Evolutionary conservation across 2,888 invertebrate species (phyloP).

Genomic region (Cosmia trapezina): DNA sequence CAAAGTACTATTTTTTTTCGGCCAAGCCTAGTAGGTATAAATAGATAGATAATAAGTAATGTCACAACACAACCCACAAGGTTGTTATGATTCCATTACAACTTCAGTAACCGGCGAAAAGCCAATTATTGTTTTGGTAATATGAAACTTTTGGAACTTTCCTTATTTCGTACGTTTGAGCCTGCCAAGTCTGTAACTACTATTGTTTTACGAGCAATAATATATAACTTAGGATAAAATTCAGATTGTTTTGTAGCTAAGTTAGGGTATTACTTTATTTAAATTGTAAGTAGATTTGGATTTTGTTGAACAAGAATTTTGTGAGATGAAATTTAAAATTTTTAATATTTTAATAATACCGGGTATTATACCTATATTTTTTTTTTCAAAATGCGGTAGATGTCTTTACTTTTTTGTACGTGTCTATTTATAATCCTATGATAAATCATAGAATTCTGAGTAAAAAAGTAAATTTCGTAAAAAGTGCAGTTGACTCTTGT

Average conservation of each 20-base stretch:
- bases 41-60: background rate
- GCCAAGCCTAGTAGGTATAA: no score
- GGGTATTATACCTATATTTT: no score
- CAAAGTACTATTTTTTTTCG: no score
- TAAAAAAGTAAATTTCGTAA: no score
- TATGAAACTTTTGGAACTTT: conserved; percentile 37
- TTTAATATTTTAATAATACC: no score
- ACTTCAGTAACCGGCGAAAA: conserved; percentile 17
- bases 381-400: no score
- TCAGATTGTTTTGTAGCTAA: conserved; percentile 3
- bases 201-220: conserved; percentile 16
- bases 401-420: no score
- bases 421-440: no score
- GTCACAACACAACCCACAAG: background rate
- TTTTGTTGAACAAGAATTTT: background rate
- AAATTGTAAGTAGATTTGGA: background rate
- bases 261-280: background rate
- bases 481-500: no score
- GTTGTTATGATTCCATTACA: conserved; percentile 40
- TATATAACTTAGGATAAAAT: conserved; percentile 11
- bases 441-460: no score
- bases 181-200: conserved; percentile 9
- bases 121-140: conserved; percentile 36
- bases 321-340: no score
- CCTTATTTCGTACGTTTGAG: conserved; percentile 24